phyloP scores from a whole-genome alignment of 2,113 vertebrate genomes.

The Syrrhaptes paradoxus region DNA sequence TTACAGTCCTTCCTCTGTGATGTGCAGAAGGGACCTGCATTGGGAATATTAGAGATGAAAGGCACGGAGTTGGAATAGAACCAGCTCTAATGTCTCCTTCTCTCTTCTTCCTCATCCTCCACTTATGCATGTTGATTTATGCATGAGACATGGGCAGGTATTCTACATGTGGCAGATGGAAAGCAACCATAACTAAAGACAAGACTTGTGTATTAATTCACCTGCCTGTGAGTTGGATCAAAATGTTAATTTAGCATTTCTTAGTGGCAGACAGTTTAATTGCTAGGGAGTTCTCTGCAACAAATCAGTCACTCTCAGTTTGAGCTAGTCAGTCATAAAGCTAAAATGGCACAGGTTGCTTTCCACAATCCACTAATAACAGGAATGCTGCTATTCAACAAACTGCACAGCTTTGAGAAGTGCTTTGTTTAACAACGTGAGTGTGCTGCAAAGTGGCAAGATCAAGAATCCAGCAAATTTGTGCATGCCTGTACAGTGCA shows the following conservation, averaged over 20 bases:
- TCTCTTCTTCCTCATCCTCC: not conserved
- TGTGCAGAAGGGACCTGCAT: not conserved
- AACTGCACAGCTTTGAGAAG: not conserved
- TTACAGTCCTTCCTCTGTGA: not conserved
- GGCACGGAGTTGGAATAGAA: not conserved
- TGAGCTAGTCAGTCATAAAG: not conserved
- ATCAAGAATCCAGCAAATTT: not conserved
- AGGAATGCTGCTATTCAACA: not conserved
- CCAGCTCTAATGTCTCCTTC: not conserved
- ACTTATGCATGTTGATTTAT: not conserved
- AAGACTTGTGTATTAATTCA: not conserved
- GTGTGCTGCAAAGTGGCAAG: not conserved
- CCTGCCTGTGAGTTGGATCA: not conserved
- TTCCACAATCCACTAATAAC: not conserved
- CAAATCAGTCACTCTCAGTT: not conserved
- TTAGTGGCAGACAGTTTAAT: not conserved
- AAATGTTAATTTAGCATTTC: not conserved
- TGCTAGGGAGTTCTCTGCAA: not conserved
- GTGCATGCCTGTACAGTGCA: not conserved
- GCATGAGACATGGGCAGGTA: not conserved
- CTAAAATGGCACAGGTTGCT: not conserved
- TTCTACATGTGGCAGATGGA: not conserved
- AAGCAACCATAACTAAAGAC: not conserved
- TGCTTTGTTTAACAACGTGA: not conserved
- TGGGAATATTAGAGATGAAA: not conserved